A percentile compares a stretch with the other conserved stretches of the same genome.
These are phyloP conservation scores for Hirundichthys speculiger DNA, from an alignment of 2,113 vertebrate genomes.

Conservation along the genomic window DNA sequence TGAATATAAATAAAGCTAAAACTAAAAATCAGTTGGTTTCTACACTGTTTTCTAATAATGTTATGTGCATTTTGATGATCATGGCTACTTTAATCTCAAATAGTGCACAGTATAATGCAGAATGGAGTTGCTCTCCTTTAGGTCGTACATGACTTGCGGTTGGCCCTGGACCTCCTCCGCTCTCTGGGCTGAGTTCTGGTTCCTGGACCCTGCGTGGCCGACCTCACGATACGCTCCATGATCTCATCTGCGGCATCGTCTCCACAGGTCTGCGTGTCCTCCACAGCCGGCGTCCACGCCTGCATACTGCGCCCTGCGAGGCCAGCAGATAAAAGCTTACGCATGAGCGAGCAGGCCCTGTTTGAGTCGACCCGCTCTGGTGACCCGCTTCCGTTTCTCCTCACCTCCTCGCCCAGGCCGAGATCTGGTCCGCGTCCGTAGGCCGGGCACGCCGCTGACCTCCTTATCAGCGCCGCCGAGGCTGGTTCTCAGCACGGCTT, in stretches of 20 bases:
- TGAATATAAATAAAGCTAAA: too few relatives aligned
- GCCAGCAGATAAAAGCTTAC: background rate
- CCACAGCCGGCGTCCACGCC: constrained; percentile 77
- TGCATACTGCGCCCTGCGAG: constrained; percentile 79
- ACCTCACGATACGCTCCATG: constrained; percentile 98
- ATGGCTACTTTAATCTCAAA: too few relatives aligned
- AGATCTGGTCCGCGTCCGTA: constrained; percentile 85
- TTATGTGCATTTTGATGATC: too few relatives aligned
- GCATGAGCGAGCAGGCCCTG: background rate
- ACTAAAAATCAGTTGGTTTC: too few relatives aligned
- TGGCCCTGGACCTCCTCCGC: constrained; percentile 93
- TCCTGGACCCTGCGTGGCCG: constrained; percentile 92
- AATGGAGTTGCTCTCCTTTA: background rate
- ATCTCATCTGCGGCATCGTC: constrained; percentile 94
- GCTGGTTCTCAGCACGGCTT: constrained; percentile 88
- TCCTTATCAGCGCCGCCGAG: constrained; percentile 75
- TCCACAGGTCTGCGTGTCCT: constrained; percentile 82
- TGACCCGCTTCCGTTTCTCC: constrained; percentile 1
- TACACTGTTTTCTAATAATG: too few relatives aligned
- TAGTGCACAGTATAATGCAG: too few relatives aligned
- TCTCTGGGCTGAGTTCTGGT: constrained; percentile 90
- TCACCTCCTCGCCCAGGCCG: constrained; percentile 86
- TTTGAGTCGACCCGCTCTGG: background rate
- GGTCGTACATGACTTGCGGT: constrained; percentile 92
- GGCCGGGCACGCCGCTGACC: constrained; percentile 66